Evolutionary conservation across 2,888 invertebrate genomes (phyloP), one percentile per base, ranked within the genome.

Genomic region (Caenorhabditis macrosperma): DNA sequence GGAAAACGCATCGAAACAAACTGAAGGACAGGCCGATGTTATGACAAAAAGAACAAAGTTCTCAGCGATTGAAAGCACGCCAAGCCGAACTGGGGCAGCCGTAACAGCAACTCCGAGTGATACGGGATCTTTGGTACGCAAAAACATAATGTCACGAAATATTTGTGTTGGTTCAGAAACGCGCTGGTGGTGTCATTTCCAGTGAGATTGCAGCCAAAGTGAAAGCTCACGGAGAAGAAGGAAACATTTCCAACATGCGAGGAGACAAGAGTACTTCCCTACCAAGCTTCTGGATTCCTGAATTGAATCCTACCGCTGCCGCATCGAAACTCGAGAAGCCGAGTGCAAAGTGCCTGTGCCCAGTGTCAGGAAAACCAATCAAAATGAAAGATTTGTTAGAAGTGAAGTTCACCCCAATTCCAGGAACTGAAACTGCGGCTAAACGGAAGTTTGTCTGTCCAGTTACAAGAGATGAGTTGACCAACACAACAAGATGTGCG

Each of bases 401-500:
- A 86, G 94, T 99, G 0, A 95, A 96, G 90, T 99, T 99, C 92
- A 97, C 95, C 0, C 92, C 94, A 78, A 94, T 96, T 0, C 95
- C 95, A 80, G 94, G 95, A 0, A 94, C 95, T 90, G 94, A 94
- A 84, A 95, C 95, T 86, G 61, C 71, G 5, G 80, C 80, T 22
- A 82, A 83, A 46, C 63, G 95, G 83, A 93, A 98, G 86, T 99
- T 96, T 91, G 96, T 97, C 94, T 99, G 99, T 91, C 95, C 98
- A 1, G 94, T 99, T 0, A 98, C 98, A 1, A 95, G 96, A 91
- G 99, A 99, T 91, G 94, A 97, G 78, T 92, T 99, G 38, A 95
- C 95, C 82, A 97, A 97, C 92, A 95, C 96, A 7, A 94, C 96
- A 1, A 96, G 97, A 0, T 96, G 95, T 92, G 97, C 95, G 78